Evolutionary conservation across 2,888 invertebrate species (phyloP), one percentile per base, ranked within the genome.

Genomic region (Drosophila anomalipes): DNA sequence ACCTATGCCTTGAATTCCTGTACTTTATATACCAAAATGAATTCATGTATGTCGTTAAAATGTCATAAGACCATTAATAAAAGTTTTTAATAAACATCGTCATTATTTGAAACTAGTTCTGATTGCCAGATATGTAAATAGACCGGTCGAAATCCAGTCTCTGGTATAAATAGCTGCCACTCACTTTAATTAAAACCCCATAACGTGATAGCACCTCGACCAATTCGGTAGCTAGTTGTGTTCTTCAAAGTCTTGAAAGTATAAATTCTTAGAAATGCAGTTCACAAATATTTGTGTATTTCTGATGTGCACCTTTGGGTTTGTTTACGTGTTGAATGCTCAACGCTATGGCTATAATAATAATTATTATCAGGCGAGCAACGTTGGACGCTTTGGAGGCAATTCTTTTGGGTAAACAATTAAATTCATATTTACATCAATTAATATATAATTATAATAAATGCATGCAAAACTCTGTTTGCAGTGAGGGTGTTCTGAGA

Each of bases 131-230:
- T 67, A 54, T 67, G 28, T 67, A 53, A 72, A 68, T 54, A 33
- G 54, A 80, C 78, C 39, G 64, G 63, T 73, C 62, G 63, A 30
- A 33, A 59, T 64, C 77, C 41, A n/a, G 62, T 60, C 26, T 26
- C 22, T n/a, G 16, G 63, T 78, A 80, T 78, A 78, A 78, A 80
- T 70, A 80, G 81, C 44, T 53, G 47, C 41, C 33, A 51, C 63
- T 60, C 62, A 63, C 49, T 41, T 37, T 28, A 33, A 19, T 41
- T 22, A 26, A 22, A 57, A 28, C 33, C 60, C 37, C 77, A 77
- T 28, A 66, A 26, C 47, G 35, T 33, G n/a, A 53, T 37, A 53
- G 47, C 37, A 49, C 4, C 59, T 70, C 16, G 76, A 53, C 41
- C 60, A 53, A 70, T 62, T 63, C 76, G 65, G 33, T 39, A 47